A percentile compares a stretch with the other conserved stretches of the same genome.
phyloP scores from a whole-genome alignment of 2,888 invertebrate species.

The Polyploca ridens region DNA sequence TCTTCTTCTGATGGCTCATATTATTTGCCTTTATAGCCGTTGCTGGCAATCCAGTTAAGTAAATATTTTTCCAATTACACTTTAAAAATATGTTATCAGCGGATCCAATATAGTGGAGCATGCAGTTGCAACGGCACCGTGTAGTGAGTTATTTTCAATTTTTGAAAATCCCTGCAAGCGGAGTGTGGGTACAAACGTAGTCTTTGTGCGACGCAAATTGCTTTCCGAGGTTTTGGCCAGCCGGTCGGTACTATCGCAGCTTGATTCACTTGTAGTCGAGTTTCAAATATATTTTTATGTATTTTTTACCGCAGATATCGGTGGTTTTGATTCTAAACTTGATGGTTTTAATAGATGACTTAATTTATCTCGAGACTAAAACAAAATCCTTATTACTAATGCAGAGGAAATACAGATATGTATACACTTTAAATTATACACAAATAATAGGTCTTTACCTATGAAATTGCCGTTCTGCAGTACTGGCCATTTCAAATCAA shows the following conservation, averaged over 20 bases:
- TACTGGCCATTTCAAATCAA: too few relatives aligned
- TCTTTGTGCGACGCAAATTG: slow-evolving; percentile 63
- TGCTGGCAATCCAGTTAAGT: not conserved
- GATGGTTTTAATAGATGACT: too few relatives aligned
- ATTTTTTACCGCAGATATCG: not conserved
- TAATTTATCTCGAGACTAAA: too few relatives aligned
- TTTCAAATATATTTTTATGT: not conserved
- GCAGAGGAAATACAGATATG: too few relatives aligned
- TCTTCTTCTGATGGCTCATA: not conserved
- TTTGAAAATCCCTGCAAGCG: slow-evolving; percentile 49
- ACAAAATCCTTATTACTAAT: too few relatives aligned
- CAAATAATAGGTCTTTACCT: too few relatives aligned
- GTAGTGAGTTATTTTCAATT: slow-evolving; percentile 47
- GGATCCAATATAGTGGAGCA: not conserved
- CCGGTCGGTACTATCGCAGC: slow-evolving; percentile 20
- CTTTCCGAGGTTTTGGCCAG: slow-evolving; percentile 45
- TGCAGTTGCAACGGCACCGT: not conserved
- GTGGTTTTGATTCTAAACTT: not conserved
- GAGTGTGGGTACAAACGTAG: slow-evolving; percentile 31
- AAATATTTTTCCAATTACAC: not conserved
- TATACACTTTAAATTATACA: too few relatives aligned
- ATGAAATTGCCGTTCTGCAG: too few relatives aligned
- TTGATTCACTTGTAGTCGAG: slow-evolving; percentile 13
- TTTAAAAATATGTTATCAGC: not conserved
- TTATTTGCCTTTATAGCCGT: too few relatives aligned